These are phyloP conservation scores for Eurois occulta DNA, from an alignment of 2,888 invertebrate species.

Conservation along the genomic window DNA sequence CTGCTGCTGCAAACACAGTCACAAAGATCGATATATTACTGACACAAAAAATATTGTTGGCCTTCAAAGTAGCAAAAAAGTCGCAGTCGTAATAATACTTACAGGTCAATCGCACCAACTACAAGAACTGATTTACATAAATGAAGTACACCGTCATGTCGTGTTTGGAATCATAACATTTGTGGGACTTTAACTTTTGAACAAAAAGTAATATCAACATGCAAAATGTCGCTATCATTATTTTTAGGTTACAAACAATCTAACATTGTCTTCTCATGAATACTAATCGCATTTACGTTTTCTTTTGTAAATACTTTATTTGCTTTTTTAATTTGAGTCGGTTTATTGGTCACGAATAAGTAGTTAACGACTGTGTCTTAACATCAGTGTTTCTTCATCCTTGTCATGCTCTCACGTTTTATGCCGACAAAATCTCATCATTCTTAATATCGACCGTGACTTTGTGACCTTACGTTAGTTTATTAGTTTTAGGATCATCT, in stretches of 20 bases:
- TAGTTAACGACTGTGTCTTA: conserved; percentile 46
- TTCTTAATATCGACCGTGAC: conserved; percentile 41
- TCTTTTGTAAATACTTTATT: conserved; percentile 58
- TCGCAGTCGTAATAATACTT: conserved; percentile 22
- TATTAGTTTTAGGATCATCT: conserved; percentile 27
- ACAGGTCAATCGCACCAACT: conserved; percentile 60
- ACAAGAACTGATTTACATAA: conserved; percentile 32
- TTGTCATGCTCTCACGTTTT: conserved; percentile 46
- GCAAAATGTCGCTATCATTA: conserved; percentile 11
- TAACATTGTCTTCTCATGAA: conserved; percentile 41
- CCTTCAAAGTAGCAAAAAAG: conserved; percentile 47
- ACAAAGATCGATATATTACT: conserved; percentile 35
- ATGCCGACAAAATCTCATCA: conserved; percentile 46
- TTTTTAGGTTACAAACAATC: conserved; percentile 44
- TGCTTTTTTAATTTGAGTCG: conserved; percentile 52
- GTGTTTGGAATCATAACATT: conserved; percentile 28
- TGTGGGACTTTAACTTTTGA: conserved; percentile 9
- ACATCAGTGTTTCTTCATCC: conserved; percentile 49
- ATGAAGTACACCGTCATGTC: neutral
- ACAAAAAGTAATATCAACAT: conserved; percentile 6
- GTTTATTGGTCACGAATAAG: conserved; percentile 61
- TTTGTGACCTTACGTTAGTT: conserved; percentile 42
- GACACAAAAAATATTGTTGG: conserved; percentile 26
- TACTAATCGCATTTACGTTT: conserved; percentile 51
- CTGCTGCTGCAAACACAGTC: neutral